phyloP scores from a whole-genome alignment of 2,797 vertebrate genomes.

The Pterois miles region DNA sequence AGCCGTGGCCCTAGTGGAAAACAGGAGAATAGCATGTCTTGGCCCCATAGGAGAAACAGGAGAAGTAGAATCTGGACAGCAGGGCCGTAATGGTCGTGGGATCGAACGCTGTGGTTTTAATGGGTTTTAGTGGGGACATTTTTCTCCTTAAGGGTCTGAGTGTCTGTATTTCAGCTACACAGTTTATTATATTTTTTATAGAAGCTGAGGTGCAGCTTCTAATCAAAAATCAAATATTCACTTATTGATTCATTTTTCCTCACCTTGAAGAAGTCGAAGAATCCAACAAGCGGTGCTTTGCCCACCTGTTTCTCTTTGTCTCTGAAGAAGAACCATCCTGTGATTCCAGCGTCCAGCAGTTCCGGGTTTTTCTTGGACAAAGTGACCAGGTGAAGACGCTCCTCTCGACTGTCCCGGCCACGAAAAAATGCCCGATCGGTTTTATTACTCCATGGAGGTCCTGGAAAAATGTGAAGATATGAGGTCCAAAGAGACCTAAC shows the following conservation, averaged over 20 bases:
- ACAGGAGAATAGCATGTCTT: no score
- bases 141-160: no score
- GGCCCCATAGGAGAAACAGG: no score
- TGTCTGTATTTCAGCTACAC: no score
- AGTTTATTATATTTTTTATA: no score
- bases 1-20: no score
- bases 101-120: no score
- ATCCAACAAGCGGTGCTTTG: slow-evolving; percentile 88
- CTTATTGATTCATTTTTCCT: neutral
- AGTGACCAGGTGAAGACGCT: slow-evolving; percentile 88
- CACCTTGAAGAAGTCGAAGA: slow-evolving; percentile 98
- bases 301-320: slow-evolving; percentile 91
- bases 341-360: slow-evolving; percentile 93
- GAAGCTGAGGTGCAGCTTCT: no score
- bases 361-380: slow-evolving; percentile 89
- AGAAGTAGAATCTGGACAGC: no score
- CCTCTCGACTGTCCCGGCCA: slow-evolving; percentile 92
- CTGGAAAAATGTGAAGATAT: slow-evolving; percentile 61
- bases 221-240: no score
- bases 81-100: no score
- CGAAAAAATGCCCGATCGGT: slow-evolving; percentile 90
- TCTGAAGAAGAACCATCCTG: slow-evolving; percentile 95
- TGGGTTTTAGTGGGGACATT: no score
- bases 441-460: slow-evolving; percentile 91
- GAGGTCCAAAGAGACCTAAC: neutral